These are phyloP conservation scores for Isoperla grammatica DNA, from an alignment of 2,888 invertebrate species.

Conservation along the genomic window DNA sequence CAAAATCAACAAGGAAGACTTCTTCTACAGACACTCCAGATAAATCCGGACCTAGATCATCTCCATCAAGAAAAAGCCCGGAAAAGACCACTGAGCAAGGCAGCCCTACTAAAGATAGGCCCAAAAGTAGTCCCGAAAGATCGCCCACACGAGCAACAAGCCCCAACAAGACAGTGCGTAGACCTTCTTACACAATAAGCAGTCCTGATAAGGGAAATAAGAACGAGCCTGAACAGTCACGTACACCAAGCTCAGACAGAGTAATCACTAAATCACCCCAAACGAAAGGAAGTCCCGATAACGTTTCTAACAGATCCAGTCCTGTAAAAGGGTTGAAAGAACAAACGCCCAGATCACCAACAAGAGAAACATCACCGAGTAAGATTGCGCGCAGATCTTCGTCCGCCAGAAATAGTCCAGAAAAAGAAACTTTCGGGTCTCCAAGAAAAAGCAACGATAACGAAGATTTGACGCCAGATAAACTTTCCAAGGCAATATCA, in stretches of 20 bases:
- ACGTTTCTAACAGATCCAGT: too few relatives aligned
- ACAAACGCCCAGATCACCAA: background rate
- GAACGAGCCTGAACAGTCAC: too few relatives aligned
- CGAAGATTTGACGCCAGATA: background rate
- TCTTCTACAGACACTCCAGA: conserved; percentile 4
- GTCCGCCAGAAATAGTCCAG: conserved; percentile 8
- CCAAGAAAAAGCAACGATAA: too few relatives aligned
- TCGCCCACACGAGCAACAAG: conserved; percentile 1
- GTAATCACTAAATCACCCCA: background rate
- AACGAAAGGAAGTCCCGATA: background rate
- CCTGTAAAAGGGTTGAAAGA: too few relatives aligned
- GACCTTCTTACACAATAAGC: conserved; percentile 17
- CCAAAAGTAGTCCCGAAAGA: background rate
- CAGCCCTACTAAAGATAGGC: background rate
- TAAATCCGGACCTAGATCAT: conserved; percentile 7
- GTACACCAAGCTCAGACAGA: too few relatives aligned
- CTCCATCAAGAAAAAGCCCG: conserved; percentile 22
- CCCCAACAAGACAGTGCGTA: conserved; percentile 11
- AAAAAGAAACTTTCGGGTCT: background rate
- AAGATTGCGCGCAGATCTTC: conserved; percentile 6
- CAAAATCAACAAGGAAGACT: conserved; percentile 15
- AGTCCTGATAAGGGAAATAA: conserved; percentile 28
- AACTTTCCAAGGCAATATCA: background rate
- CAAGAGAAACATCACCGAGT: conserved; percentile 6
- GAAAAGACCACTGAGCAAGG: conserved; percentile 21